Evolutionary conservation across 2,113 vertebrate species (phyloP), one percentile per base, ranked within the genome.

Genomic region (Ariopsis seemanni): DNA sequence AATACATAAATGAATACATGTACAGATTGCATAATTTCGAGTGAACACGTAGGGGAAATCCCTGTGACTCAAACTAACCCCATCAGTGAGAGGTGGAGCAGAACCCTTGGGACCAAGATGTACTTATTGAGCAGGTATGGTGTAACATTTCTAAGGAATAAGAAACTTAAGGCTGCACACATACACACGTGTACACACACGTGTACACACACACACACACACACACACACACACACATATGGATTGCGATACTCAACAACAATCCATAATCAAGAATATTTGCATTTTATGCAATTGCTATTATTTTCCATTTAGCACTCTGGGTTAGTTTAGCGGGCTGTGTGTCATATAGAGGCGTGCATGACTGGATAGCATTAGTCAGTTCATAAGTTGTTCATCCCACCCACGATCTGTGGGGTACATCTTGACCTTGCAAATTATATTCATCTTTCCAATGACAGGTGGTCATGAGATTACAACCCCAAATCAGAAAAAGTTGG

Each of bases 1-100:
- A 42, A 42, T 42, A 42, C 42, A 42, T 42, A 42, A 42, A 42
- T 62, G 52, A 62, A 22, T 20, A 80, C 77, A 53, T 74, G 34
- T 57, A 52, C 69, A 34, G 67, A 27, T 74, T 53, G n/a, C 79
- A 50, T 74, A 22, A 30, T 81, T 57, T 82, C n/a, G 27, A 48
- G n/a, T 87, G 34, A 87, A 82, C 25, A 50, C 83, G 18, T 58
- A 12, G 55, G 77, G 86, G 80, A 72, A 83, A 74, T 53, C 67
- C 86, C 86, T 74, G 67, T 87, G 86, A 87, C 86, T 87, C 86
- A 87, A 30, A 74, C 7, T 30, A 87, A 74, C 67, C 86, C 48
- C 67, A 87, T 67, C 79, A 82, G 65, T 78, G 34, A 83, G 78
- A 82, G 25, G 25, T 74, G 50, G 30, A 71, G 69, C 52, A 75